Evolutionary conservation across 2,888 invertebrate species (phyloP).

Genomic region (Tanytarsus gracilentus): DNA sequence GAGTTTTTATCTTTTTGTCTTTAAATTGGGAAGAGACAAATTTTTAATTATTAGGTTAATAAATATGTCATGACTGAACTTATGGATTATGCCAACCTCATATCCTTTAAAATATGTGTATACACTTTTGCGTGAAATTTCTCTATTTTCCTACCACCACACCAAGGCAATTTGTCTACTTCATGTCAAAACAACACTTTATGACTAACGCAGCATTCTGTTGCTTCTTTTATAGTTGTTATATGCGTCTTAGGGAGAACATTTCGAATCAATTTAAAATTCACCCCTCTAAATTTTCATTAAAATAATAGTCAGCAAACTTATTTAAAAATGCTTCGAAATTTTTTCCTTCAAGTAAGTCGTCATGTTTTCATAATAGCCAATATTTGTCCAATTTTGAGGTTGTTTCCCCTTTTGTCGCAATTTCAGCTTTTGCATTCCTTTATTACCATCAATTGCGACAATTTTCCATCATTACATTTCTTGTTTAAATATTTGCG

Average conservation of each 20-base stretch:
- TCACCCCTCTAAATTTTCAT: constrained; percentile 9
- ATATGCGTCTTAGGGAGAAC: background rate
- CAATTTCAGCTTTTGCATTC: background rate
- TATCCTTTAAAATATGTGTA: no score
- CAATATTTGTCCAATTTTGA: constrained; percentile 1
- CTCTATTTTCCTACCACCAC: background rate
- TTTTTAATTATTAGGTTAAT: no score
- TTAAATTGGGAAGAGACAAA: no score
- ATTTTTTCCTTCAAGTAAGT: constrained; percentile 1
- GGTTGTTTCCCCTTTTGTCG: background rate
- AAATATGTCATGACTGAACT: no score
- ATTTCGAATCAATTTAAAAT: constrained; percentile 17
- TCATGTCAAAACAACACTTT: background rate
- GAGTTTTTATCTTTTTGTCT: no score
- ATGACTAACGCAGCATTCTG: background rate
- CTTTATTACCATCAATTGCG: constrained; percentile 4
- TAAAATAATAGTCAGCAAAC: constrained; percentile 3
- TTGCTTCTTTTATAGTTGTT: background rate
- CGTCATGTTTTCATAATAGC: constrained; percentile 22
- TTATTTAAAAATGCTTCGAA: constrained; percentile 5
- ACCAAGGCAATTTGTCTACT: background rate
- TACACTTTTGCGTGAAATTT: background rate
- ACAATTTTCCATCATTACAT: background rate
- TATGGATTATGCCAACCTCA: no score
- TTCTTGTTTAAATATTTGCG: constrained; percentile 2